A percentile compares a stretch with the other conserved stretches of the same genome.
Conservation (phyloP, 2,113 vertebrate genomes). For the Potamarius usumacintae region DNA sequence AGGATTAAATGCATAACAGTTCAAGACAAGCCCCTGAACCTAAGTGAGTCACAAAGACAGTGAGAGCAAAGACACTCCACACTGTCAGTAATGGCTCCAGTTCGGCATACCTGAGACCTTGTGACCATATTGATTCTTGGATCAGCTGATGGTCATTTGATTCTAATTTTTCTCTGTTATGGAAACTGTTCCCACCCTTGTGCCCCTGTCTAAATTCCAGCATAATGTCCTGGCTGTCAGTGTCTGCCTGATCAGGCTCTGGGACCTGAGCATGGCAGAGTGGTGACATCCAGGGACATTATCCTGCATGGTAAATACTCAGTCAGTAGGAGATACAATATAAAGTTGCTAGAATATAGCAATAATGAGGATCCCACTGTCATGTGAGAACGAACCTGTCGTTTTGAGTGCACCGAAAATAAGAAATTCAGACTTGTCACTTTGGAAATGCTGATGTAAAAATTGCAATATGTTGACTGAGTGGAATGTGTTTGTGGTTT, state of each 20-base stretch:
- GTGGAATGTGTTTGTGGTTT: constrained; percentile 31
- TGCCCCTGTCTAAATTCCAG: constrained; percentile 22
- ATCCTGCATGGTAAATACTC: not conserved
- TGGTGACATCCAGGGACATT: not conserved
- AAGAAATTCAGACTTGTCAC: constrained; percentile 18
- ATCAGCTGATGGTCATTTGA: constrained; percentile 92
- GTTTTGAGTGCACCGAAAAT: not conserved
- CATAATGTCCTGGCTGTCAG: constrained; percentile 16
- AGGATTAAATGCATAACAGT: not conserved
- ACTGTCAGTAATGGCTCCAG: constrained; percentile 60
- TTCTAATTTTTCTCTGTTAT: constrained; percentile 79
- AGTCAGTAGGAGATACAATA: not conserved
- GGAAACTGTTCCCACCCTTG: constrained; percentile 67
- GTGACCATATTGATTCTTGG: constrained; percentile 77
- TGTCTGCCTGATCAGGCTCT: not conserved
- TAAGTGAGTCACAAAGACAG: constrained; percentile 1
- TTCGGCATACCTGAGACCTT: constrained; percentile 83
- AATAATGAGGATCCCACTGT: constrained; percentile 23
- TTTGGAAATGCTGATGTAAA: constrained; percentile 38
- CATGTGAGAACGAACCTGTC: not conserved
- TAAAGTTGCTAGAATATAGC: too few species aligned
- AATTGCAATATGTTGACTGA: constrained; percentile 40
- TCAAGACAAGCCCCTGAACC: constrained; percentile 5
- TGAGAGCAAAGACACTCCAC: not conserved
- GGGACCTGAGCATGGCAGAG: not conserved